phyloP scores from a whole-genome alignment of 2,113 vertebrate species.

The Mesitornis unicolor region DNA sequence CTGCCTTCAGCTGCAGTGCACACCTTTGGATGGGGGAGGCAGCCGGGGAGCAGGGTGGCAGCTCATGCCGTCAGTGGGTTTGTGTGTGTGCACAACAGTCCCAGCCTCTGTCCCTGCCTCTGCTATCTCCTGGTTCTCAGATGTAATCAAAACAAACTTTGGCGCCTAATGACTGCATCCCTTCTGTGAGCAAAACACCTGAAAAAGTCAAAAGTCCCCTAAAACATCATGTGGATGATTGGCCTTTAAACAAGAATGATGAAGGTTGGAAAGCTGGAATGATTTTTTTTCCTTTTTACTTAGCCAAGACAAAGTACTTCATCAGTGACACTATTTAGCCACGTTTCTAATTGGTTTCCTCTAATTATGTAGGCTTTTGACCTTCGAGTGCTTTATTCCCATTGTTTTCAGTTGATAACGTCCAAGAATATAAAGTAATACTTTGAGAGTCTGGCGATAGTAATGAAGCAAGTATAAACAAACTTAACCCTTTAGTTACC shows the following conservation, averaged over 20 bases:
- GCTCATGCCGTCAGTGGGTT: fast-evolving
- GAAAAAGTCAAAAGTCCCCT: not conserved
- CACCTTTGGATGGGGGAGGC: not conserved
- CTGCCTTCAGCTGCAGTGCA: fast-evolving
- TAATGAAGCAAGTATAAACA: conserved; percentile 61
- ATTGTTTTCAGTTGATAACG: conserved; percentile 74
- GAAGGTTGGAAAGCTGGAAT: not conserved
- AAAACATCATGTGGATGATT: not conserved
- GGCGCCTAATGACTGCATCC: not conserved
- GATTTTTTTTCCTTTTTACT: not conserved
- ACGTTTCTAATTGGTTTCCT: conserved; percentile 75
- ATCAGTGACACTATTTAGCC: conserved; percentile 28
- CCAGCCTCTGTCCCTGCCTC: not conserved
- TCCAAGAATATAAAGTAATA: conserved; percentile 65
- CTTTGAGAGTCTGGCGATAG: conserved; percentile 51
- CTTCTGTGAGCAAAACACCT: not conserved
- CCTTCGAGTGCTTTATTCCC: conserved; percentile 64
- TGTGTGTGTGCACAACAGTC: not conserved
- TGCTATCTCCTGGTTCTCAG: not conserved
- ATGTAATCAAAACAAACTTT: not conserved
- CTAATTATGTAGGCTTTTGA: conserved; percentile 70
- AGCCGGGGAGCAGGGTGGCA: fast-evolving
- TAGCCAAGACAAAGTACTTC: not conserved
- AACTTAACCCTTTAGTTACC: conserved; percentile 53
- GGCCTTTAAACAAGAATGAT: not conserved